phyloP scores from a whole-genome alignment of 1,140 invertebrate genomes.

The Aricia agestis region DNA sequence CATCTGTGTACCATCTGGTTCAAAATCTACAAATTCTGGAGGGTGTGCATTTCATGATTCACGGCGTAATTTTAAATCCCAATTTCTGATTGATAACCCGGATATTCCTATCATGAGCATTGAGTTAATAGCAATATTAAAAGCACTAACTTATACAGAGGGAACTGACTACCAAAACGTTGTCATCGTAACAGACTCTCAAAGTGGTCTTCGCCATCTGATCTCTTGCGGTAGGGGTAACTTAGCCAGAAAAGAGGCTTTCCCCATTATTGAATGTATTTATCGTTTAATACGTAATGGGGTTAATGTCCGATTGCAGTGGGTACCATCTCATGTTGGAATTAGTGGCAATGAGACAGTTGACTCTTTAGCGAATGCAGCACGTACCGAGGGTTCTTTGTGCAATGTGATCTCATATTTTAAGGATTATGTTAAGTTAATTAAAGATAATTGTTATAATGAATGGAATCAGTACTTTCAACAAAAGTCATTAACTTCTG shows the following conservation, averaged over 20 bases:
- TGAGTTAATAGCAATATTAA: no score
- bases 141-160: neutral
- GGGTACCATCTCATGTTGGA: no score
- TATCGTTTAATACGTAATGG: no score
- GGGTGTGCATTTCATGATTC: neutral
- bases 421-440: neutral
- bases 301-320: no score
- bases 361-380: neutral
- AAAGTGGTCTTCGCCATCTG: slow-evolving; percentile 3
- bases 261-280: no score
- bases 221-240: no score
- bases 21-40: neutral
- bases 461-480: no score
- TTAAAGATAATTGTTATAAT: no score
- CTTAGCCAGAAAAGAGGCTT: no score
- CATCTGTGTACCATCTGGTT: no score
- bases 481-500: no score
- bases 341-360: slow-evolving; percentile 11
- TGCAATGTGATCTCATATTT: neutral
- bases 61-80: neutral
- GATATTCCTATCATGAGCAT: neutral
- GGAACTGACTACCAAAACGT: neutral
- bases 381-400: neutral
- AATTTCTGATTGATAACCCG: neutral
- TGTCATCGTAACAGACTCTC: slow-evolving; percentile 5